Evolutionary conservation across 2,113 vertebrate genomes (phyloP), one percentile per base, ranked within the genome.

Genomic region (Tupaia chinensis): DNA sequence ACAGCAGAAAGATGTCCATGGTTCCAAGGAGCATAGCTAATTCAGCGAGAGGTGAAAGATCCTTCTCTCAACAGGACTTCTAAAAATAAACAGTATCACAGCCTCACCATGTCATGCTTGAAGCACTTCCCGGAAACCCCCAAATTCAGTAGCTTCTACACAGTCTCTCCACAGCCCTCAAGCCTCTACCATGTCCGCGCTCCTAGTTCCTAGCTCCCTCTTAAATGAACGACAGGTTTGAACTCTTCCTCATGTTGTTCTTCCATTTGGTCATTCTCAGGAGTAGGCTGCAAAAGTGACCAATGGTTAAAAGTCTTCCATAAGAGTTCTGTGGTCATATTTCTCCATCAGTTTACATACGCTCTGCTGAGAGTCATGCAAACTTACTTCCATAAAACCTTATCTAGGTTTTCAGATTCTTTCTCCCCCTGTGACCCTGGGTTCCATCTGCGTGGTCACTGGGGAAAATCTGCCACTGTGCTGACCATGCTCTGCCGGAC

Each of bases 81-180:
- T 96, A 80, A 96, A 97, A 96, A 97, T 96, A 96, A 97, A 94
- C 87, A 92, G 72, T 27, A 79, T 68, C 91, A 93, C 86, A n/a
- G 79, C 81, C 88, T 92, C 89, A 84, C 66, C 54, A 11, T 54
- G 93, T 84, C 74, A 34, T 58, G 70, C 89, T 83, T 91, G 88
- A 96, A 89, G 93, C 93, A 87, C 81, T 97, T 96, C 80, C 96
- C 61, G 56, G 93, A 98, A 96, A 94, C n/a, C 56, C 80, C 61
- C 60, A 76, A 29, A 32, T 66, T 82, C 12, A 53, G 32, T 76
- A 17, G 85, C 44, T 88, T 89, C 89, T 83, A 12, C 1, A 5
- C 3, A 66, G 44, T 32, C 63, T 79, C 60, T 83, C 22, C 3
- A 0, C 4, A 70, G 23, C 56, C 32, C 32, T 54, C 13, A 53